Conservation (phyloP, 2,888 invertebrate species). For the Cephalotes varians region DNA sequence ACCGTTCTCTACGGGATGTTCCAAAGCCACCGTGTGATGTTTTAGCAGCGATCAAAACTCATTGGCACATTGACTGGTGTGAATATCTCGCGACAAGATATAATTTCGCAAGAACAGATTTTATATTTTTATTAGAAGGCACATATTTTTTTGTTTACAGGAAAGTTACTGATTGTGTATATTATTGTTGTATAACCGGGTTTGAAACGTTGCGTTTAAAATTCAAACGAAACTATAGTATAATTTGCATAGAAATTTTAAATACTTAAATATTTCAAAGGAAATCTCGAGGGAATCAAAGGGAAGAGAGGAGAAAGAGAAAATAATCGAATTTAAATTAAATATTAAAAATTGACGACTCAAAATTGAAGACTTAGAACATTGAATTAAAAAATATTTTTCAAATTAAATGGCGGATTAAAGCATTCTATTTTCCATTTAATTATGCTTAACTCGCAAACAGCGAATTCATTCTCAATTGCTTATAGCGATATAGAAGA, state of each 20-base stretch:
- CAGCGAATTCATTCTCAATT: neutral
- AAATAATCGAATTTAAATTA: neutral
- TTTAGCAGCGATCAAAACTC: constrained; percentile 37
- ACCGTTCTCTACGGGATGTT: constrained; percentile 40
- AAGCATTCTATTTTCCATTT: neutral
- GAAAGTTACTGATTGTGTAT: neutral
- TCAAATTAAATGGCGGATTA: neutral
- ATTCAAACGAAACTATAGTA: too few species aligned
- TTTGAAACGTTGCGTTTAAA: neutral
- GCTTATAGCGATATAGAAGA: neutral
- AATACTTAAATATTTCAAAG: neutral
- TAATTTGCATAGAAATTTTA: neutral
- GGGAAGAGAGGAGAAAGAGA: neutral
- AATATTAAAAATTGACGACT: neutral
- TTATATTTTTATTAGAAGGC: neutral
- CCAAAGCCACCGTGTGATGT: constrained; percentile 40
- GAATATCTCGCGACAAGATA: neutral
- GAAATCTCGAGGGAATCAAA: too few species aligned
- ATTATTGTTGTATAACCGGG: neutral
- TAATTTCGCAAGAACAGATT: neutral
- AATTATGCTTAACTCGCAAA: neutral
- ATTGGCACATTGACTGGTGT: neutral
- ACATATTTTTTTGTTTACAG: neutral
- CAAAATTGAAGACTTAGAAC: neutral
- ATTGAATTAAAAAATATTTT: neutral